A percentile compares a stretch with the other conserved stretches of the same genome.
Evolutionary conservation across 2,888 invertebrate genomes (phyloP).

Genomic region (Eueremaeus valkanovi): DNA sequence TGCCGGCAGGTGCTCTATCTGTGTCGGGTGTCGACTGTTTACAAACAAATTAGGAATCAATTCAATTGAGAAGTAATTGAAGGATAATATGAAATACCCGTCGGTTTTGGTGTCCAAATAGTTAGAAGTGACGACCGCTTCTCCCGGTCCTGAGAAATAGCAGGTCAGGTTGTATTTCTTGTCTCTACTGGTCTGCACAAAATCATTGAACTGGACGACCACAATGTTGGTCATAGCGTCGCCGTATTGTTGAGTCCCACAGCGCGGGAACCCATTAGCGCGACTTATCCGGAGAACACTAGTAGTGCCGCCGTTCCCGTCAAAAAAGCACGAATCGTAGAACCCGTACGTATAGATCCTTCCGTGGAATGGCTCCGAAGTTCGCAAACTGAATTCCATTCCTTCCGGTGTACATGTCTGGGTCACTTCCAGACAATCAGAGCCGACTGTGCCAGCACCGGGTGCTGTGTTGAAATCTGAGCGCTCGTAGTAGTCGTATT

Average conservation of each 20-base stretch:
- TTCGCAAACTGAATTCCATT: constrained; percentile 84
- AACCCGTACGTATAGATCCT: constrained; percentile 86
- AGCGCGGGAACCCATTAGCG: constrained; percentile 88
- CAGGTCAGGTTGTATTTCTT: constrained; percentile 90
- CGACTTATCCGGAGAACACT: constrained; percentile 74
- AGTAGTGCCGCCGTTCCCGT: constrained; percentile 78
- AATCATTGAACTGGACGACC: constrained; percentile 88
- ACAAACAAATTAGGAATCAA: constrained; percentile 54
- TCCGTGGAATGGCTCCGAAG: constrained; percentile 83
- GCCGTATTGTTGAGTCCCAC: constrained; percentile 85
- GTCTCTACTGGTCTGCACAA: constrained; percentile 83
- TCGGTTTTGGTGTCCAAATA: constrained; percentile 48
- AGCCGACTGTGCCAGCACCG: constrained; percentile 23
- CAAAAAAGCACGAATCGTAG: constrained; percentile 84
- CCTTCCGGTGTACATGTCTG: constrained; percentile 90
- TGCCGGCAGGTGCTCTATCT: constrained; percentile 84
- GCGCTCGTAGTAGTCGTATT: constrained; percentile 67
- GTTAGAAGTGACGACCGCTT: constrained; percentile 79
- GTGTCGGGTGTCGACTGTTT: constrained; percentile 69
- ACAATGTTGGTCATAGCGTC: constrained; percentile 91
- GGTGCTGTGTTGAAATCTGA: constrained; percentile 57
- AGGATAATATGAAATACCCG: too few species aligned
- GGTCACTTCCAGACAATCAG: constrained; percentile 61
- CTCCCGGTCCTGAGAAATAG: constrained; percentile 82
- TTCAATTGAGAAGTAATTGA: too few species aligned